Evolutionary conservation across 37 sponge, comb jelly and placozoan species (phyloP).

Genomic region (Sycon ciliatum): DNA sequence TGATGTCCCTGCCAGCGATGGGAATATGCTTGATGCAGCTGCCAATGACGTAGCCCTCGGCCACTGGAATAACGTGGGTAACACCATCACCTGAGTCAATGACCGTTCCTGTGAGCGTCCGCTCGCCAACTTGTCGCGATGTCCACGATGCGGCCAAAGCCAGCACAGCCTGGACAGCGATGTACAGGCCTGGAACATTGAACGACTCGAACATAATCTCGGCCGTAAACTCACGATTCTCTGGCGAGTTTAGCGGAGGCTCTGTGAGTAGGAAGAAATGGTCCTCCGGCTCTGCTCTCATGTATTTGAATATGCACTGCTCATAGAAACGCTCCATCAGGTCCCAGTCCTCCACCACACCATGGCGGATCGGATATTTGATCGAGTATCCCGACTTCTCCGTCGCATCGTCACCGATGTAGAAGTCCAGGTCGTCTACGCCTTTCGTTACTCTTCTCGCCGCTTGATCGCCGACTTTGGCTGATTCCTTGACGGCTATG

Average conservation of each 20-base stretch:
- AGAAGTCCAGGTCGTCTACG: conserved; percentile 97
- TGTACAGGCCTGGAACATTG: conserved; percentile 97
- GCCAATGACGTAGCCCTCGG: conserved; percentile 99
- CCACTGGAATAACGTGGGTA: conserved; percentile 98
- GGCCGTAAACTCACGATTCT: conserved; percentile 97
- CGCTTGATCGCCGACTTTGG: conserved; percentile 73
- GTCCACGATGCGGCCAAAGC: conserved; percentile 99
- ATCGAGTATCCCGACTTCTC: conserved; percentile 74
- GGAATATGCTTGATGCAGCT: conserved; percentile 99
- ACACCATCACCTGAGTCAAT: conserved; percentile 99
- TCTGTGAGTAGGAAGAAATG: conserved; percentile 98
- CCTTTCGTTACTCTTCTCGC: conserved; percentile 61
- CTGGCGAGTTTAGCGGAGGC: conserved; percentile 98
- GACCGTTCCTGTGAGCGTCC: conserved; percentile 99
- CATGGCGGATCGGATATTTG: conserved; percentile 98
- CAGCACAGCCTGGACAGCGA: conserved; percentile 97
- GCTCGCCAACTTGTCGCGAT: conserved; percentile 82
- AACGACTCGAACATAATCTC: conserved; percentile 99
- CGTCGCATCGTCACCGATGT: conserved; percentile 92
- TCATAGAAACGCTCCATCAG: conserved; percentile 98
- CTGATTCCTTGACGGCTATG: conserved; percentile 93
- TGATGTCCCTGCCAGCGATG: conserved; percentile 98
- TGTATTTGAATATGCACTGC: conserved; percentile 99
- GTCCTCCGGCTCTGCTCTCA: conserved; percentile 97
- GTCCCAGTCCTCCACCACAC: conserved; percentile 98